Evolutionary conservation across 2,113 vertebrate genomes (phyloP), one percentile per base, ranked within the genome.

Genomic region (Synodontis membranacea): DNA sequence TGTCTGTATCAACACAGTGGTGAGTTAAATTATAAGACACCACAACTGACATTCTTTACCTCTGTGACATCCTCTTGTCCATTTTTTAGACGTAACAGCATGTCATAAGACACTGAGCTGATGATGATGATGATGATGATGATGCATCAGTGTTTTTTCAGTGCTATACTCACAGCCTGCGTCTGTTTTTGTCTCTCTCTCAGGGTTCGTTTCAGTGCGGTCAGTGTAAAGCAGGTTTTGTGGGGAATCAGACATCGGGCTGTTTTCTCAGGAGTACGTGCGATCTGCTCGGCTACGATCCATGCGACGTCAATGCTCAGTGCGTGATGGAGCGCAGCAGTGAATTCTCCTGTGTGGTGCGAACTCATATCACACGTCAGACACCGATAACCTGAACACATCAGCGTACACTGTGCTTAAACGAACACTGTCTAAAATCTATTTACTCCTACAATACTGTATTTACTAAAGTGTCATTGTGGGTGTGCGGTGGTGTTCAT

Each of bases 201-300:
- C 72, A 90, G 96, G 96, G 96, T 23, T 96, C 96, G 14, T 97
- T 93, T 90, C 94, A 91, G 58, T 97, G 96, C 0, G 96, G 96
- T 1, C 94, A 94, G 8, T 97, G 96, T 90, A 96, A 95, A 81
- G 91, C 87, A 0, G 96, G 96, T 6, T 97, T 96, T 74, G 78
- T 92, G 79, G 96, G 96, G 28, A 97, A 97, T 84, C 96, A 97
- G 88, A 94, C 94, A 0, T 88, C 93, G 0, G 96, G 95, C 88
- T 97, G 96, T 68, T 0, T 92, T 70, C 94, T 90, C 0, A 94
- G 93, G 70, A 93, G 87, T 80, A 93, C 95, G 60, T 97, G 96
- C 87, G 93, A 91, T 75, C 94, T 88, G 31, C 83, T 96, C 5
- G 90, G 93, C 60, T 93, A 95, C 90, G 95, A 95, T 90, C 95